A percentile compares a stretch with the other conserved stretches of the same genome.
Conservation (phyloP, 2,888 invertebrate genomes). For the Acrocyrtus sp. region DNA sequence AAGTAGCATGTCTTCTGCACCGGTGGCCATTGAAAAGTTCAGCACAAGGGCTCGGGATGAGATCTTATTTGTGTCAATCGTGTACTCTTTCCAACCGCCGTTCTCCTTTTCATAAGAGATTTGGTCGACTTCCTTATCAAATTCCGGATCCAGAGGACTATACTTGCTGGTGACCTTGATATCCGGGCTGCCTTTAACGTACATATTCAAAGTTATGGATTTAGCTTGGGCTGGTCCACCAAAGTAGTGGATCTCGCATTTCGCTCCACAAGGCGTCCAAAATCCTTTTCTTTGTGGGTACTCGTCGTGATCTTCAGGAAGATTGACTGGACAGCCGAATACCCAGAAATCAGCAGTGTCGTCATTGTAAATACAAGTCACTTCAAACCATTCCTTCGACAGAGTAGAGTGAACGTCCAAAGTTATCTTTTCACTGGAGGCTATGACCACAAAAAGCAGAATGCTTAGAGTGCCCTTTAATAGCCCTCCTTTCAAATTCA, state of each 20-base stretch:
- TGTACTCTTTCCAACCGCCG: constrained; percentile 4
- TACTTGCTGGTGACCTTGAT: constrained; percentile 13
- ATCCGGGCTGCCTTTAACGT: constrained; percentile 1
- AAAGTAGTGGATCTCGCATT: constrained; percentile 10
- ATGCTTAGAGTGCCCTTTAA: no score
- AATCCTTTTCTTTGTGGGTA: constrained; percentile 8
- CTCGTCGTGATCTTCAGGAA: not conserved
- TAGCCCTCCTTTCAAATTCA: no score
- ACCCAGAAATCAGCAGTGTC: constrained; percentile 31
- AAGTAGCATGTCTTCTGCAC: not conserved
- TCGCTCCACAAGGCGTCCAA: constrained; percentile 13
- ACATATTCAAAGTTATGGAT: not conserved
- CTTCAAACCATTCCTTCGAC: constrained; percentile 5
- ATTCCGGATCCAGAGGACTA: constrained; percentile 5
- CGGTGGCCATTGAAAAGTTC: constrained; percentile 6
- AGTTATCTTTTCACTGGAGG: not conserved
- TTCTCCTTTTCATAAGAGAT: not conserved
- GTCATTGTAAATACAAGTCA: constrained; percentile 12
- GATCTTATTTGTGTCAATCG: constrained; percentile 17
- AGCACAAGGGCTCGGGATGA: not conserved
- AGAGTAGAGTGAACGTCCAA: not conserved
- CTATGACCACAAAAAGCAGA: not conserved
- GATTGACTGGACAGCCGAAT: constrained; percentile 7
- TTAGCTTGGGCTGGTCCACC: constrained; percentile 4
- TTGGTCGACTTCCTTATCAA: no score